These are phyloP conservation scores for Ispidina lecontei DNA, from an alignment of 2,797 vertebrate genomes.

Conservation along the genomic window DNA sequence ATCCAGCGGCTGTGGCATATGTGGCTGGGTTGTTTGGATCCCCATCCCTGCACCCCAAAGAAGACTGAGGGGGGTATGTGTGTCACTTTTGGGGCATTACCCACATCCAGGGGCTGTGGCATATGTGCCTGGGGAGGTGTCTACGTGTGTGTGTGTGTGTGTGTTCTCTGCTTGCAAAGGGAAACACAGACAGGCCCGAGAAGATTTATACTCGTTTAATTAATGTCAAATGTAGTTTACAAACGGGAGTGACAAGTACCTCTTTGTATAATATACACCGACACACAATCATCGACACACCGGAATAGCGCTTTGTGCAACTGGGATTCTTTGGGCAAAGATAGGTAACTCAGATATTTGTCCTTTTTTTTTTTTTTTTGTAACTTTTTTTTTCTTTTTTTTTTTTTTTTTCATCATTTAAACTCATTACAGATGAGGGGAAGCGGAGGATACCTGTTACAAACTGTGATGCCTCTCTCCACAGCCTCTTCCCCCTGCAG, in stretches of 20 bases:
- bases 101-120: background rate
- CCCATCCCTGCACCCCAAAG: background rate
- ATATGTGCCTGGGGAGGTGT: background rate
- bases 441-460: background rate
- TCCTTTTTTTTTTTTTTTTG: background rate
- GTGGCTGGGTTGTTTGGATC: too few species aligned
- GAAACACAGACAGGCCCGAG: constrained; percentile 38
- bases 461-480: background rate
- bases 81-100: background rate
- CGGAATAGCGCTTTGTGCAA: constrained; percentile 81
- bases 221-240: constrained; percentile 95
- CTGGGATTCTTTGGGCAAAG: constrained; percentile 81
- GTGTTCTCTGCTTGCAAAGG: background rate
- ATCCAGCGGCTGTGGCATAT: background rate
- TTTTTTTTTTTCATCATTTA: constrained; percentile 2
- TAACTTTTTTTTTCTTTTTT: background rate
- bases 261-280: constrained; percentile 92
- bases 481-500: background rate
- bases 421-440: constrained; percentile 54
- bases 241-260: constrained; percentile 93
- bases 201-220: constrained; percentile 93
- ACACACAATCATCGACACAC: constrained; percentile 89
- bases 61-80: background rate
- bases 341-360: constrained; percentile 49
- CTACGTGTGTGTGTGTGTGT: background rate